Evolutionary conservation across 2,113 vertebrate genomes (phyloP).

Genomic region (Cololabis saira): DNA sequence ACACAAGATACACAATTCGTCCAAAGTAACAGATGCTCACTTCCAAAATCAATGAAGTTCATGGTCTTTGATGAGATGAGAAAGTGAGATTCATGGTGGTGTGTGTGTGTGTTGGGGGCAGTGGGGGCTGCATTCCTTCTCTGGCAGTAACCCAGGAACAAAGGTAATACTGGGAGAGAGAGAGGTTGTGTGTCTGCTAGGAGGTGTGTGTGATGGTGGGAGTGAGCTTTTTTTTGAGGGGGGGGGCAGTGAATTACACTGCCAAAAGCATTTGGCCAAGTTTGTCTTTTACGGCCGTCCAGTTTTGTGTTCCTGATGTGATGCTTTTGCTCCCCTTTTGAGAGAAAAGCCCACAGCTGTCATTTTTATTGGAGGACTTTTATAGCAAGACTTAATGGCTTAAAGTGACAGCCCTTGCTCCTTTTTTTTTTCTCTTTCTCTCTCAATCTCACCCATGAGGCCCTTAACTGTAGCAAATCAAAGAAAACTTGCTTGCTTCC

Average conservation of each 20-base stretch:
- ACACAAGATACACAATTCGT: background rate
- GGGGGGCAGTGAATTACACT: constrained; percentile 50
- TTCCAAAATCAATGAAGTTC: constrained; percentile 69
- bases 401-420: constrained; percentile 77
- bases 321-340: constrained; percentile 79
- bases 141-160: constrained; percentile 81
- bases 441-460: constrained; percentile 51
- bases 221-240: constrained; percentile 33
- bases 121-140: constrained; percentile 72
- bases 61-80: constrained; percentile 64
- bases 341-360: constrained; percentile 80
- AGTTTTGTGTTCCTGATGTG: constrained; percentile 81
- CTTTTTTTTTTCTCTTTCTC: constrained; percentile 10
- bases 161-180: constrained; percentile 73
- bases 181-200: constrained; percentile 49
- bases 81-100: constrained; percentile 49
- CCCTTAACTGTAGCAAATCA: constrained; percentile 62
- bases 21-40: constrained; percentile 6
- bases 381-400: constrained; percentile 82
- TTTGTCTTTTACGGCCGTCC: constrained; percentile 79
- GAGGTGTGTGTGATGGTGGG: constrained; percentile 43
- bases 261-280: constrained; percentile 79
- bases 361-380: constrained; percentile 84
- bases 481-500: constrained; percentile 54
- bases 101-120: constrained; percentile 20